Evolutionary conservation across 2,113 vertebrate genomes (phyloP), one percentile per base, ranked within the genome.

Genomic region (Gnathonemus echidnorhynchus): DNA sequence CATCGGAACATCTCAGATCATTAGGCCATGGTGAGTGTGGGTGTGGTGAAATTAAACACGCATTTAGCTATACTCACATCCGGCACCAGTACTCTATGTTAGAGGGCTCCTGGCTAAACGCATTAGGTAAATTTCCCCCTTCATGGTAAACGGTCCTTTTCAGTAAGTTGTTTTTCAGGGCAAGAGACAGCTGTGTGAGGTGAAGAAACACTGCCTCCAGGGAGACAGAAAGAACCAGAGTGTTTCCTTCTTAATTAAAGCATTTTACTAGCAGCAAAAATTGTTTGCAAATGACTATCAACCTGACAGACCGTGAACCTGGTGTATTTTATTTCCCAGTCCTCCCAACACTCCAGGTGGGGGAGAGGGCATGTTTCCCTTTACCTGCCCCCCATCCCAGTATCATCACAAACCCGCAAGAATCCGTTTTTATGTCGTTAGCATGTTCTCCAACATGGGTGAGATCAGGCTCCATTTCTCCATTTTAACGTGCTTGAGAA

Each of bases 401-500:
- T 66, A 66, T n/a, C 62, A 46, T 45, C 21, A 48, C 35, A 0
- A 19, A 45, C 80, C 42, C 19, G 10, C 35, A 85, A n/a, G 39
- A 48, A 24, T 46, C 21, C 7, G 1, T n/a, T 66, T 27, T 66
- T 27, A 66, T 10, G 58, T 10, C n/a, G 5, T 45, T 48, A 62
- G 24, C 45, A 62, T 10, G 3, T 17, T 9, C 24, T 88, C 42
- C 42, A 46, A 24, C 9, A n/a, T 15, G 10, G 24, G 88, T 3
- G 49, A 21, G 11, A 66, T 31, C 48, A 45, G 49, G 70, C 13
- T 15, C 49, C 49, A 3, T 50, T 50, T 50, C 15, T 90, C 62
- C 88, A 90, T 27, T n/a, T n/a, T 66, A 66, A 66, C n/a, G 2
- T 66, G 58, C 80, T 56, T 50, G 88, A 89, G 46, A 89, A 70